Percentiles rank a stretch among this genome's conserved stretches.
These are phyloP conservation scores for Illadopsis cleaveri DNA, from an alignment of 2,113 vertebrate species.

Conservation along the genomic window DNA sequence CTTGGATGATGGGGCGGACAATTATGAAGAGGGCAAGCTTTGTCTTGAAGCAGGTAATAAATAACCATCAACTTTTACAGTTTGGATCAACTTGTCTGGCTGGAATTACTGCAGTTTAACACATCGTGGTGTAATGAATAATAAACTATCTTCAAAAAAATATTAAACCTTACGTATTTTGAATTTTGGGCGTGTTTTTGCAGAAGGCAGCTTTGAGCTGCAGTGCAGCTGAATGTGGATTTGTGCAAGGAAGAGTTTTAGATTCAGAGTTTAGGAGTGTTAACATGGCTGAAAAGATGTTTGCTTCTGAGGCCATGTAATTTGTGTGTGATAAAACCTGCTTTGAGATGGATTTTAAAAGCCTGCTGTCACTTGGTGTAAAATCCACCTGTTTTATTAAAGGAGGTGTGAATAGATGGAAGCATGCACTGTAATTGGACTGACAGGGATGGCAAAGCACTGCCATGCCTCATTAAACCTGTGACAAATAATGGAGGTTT, in stretches of 20 bases:
- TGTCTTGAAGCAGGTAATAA: conserved; percentile 60
- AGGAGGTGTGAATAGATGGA: neutral
- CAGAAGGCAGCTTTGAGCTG: neutral
- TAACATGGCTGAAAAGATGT: neutral
- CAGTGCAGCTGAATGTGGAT: neutral
- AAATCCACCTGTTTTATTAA: neutral
- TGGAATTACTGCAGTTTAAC: conserved; percentile 56
- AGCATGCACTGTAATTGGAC: neutral
- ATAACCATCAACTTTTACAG: conserved; percentile 19
- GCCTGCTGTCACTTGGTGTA: conserved; percentile 21
- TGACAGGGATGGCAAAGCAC: conserved; percentile 4
- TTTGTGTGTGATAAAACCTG: neutral
- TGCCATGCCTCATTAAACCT: neutral
- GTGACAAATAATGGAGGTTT: neutral
- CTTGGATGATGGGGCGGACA: conserved; percentile 14
- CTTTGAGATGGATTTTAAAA: neutral
- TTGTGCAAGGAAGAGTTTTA: neutral
- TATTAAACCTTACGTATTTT: neutral
- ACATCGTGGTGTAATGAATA: conserved; percentile 9
- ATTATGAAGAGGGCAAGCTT: conserved; percentile 49
- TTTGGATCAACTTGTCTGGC: conserved; percentile 52
- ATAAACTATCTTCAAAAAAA: neutral
- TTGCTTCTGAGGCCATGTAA: neutral
- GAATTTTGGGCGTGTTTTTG: neutral
- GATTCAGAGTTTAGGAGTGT: neutral